These are phyloP conservation scores for Pelobates fuscus DNA, from an alignment of 2,113 vertebrate genomes.

Conservation along the genomic window DNA sequence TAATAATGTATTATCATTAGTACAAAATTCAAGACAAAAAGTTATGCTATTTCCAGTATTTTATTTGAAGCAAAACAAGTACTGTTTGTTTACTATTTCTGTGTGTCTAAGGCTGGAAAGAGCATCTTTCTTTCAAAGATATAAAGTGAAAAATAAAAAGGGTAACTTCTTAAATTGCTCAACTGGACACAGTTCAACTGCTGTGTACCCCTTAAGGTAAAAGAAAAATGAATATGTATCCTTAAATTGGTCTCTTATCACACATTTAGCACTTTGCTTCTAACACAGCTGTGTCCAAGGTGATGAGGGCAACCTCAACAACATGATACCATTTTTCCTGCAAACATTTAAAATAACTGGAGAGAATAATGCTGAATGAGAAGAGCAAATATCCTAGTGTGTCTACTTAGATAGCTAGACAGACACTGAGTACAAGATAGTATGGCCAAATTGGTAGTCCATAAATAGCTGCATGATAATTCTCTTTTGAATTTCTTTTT, in stretches of 20 bases:
- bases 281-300: constrained; percentile 2
- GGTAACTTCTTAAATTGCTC: constrained; percentile 19
- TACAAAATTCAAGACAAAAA: too few relatives aligned
- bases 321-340: neutral
- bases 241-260: constrained; percentile 17
- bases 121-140: constrained; percentile 25
- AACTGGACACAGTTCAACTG: neutral
- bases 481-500: too few relatives aligned
- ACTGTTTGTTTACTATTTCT: constrained; percentile 15
- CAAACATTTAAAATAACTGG: neutral
- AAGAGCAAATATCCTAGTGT: neutral
- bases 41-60: too few relatives aligned
- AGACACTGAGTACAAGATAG: too few relatives aligned
- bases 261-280: neutral
- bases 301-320: constrained; percentile 8
- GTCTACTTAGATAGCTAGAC: too few relatives aligned
- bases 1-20: too few relatives aligned
- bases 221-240: constrained; percentile 25
- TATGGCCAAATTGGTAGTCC: too few relatives aligned
- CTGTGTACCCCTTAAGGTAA: neutral
- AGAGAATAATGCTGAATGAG: neutral
- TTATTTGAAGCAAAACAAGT: neutral
- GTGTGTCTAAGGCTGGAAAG: constrained; percentile 2
- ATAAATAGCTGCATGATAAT: too few relatives aligned
- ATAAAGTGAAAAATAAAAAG: constrained; percentile 10